Evolutionary conservation across 2,888 invertebrate species (phyloP).

Genomic region (Zygothrica quintamaculata): DNA sequence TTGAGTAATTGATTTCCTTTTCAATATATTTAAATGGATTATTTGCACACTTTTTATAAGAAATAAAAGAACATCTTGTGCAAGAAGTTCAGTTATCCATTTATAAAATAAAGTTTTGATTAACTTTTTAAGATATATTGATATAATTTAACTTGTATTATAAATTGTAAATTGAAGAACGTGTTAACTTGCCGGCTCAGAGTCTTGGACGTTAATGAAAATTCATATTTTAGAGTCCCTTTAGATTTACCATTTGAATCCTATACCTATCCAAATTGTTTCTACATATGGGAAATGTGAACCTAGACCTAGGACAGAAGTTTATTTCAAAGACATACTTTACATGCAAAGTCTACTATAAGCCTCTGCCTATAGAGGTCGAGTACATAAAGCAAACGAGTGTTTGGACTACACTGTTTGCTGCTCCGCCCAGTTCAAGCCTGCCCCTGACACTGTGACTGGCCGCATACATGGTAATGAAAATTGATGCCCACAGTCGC

Average conservation of each 20-base stretch:
- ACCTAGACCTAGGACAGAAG: slow-evolving; percentile 18
- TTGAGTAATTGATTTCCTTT: no score
- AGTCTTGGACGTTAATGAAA: slow-evolving; percentile 65
- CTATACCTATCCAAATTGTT: no score
- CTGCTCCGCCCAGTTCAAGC: slow-evolving; percentile 3
- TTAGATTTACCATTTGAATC: background rate
- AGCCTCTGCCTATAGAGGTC: slow-evolving; percentile 15
- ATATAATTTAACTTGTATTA: slow-evolving; percentile 1
- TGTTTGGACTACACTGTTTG: slow-evolving; percentile 11
- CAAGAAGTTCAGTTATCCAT: no score
- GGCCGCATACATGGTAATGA: slow-evolving; percentile 49
- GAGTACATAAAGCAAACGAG: slow-evolving; percentile 54
- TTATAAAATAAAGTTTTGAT: background rate
- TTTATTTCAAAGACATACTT: slow-evolving; percentile 44
- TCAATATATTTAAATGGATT: no score
- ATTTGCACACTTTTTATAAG: no score
- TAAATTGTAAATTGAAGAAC: no score
- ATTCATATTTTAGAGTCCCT: background rate
- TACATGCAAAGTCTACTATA: slow-evolving; percentile 53
- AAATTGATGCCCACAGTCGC: slow-evolving; percentile 29
- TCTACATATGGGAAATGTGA: slow-evolving; percentile 25
- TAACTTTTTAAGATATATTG: background rate
- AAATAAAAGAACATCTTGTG: no score
- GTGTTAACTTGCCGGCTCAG: slow-evolving; percentile 61
- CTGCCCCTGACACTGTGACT: slow-evolving; percentile 39